These are phyloP conservation scores for Danio albolineatus DNA, from an alignment of 2,797 vertebrate species.

Conservation along the genomic window DNA sequence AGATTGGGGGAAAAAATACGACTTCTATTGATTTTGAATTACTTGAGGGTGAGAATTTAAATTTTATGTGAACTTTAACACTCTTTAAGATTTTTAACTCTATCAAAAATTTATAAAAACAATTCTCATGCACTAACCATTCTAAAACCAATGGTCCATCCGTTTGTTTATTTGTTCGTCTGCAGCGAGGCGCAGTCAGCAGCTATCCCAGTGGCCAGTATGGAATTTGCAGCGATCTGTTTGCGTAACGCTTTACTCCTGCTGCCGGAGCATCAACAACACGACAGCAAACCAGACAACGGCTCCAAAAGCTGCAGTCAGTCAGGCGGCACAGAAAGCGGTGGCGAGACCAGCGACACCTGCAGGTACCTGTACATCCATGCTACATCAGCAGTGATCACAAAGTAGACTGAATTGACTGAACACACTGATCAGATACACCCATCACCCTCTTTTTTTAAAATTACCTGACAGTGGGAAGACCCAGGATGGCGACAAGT, in stretches of 20 bases:
- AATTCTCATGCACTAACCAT: background rate
- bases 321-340: slow-evolving; percentile 86
- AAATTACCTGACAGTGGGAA: slow-evolving; percentile 83
- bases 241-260: slow-evolving; percentile 93
- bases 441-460: background rate
- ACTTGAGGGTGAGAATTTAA: too few species aligned
- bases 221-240: slow-evolving; percentile 99
- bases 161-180: slow-evolving; percentile 38
- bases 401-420: background rate
- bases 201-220: slow-evolving; percentile 97
- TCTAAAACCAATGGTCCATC: slow-evolving; percentile 21
- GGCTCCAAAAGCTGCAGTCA: slow-evolving; percentile 87
- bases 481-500: slow-evolving; percentile 94
- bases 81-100: too few species aligned
- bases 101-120: too few species aligned
- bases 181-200: slow-evolving; percentile 95
- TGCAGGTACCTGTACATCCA: slow-evolving; percentile 86
- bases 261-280: slow-evolving; percentile 93
- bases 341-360: slow-evolving; percentile 89
- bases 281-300: slow-evolving; percentile 89
- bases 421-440: background rate
- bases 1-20: too few species aligned
- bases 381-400: slow-evolving; percentile 35
- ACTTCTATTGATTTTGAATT: too few species aligned
- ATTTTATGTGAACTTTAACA: too few species aligned